Evolutionary conservation across 2,797 vertebrate genomes (phyloP), one percentile per base, ranked within the genome.

Genomic region (Scolopax bukidnonensis): DNA sequence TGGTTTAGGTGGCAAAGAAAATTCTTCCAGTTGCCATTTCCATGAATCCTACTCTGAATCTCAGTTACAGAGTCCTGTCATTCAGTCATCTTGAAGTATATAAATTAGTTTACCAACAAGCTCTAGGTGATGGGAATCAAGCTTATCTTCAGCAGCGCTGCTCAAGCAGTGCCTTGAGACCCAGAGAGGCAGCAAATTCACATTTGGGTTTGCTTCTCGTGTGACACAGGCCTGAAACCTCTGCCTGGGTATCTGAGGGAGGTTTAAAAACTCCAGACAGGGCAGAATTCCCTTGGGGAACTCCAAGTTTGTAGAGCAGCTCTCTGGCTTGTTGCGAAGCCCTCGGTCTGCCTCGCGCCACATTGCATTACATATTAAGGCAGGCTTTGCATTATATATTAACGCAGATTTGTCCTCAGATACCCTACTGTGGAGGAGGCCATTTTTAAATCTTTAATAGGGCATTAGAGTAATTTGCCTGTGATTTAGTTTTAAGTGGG

Each of bases 381-480:
- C 27, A 30, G 38, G 51, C 48, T 32, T 79, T 95, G 79, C 96
- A 83, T 94, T 89, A 87, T 84, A 61, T 81, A 94, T 96, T 17
- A 93, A 82, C 17, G 1, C 73, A 28, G 87, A 47, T 75, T 70
- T 96, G 94, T 96, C 96, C 96, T 97, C 91, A 89, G 68, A 92
- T 94, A 85, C 77, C 96, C 95, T 89, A 8, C 85, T 77, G 81
- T 14, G 71, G 81, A 92, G 93, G 95, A 94, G 88, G 25, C 88
- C 78, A 6, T 93, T 95, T 96, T 78, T 59, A 93, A 96, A 95
- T 95, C 93, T 96, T 96, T 96, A 96, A 94, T 95, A 84, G 86
- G 90, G 86, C 94, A 89, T 95, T 97, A 96, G 93, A 95, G 94
- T 90, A 96, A 93, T 97, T 95, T 95, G 94, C 88, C 85, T 93